Evolutionary conservation across 2,888 invertebrate species (phyloP).

Genomic region (Apamea epomidion): DNA sequence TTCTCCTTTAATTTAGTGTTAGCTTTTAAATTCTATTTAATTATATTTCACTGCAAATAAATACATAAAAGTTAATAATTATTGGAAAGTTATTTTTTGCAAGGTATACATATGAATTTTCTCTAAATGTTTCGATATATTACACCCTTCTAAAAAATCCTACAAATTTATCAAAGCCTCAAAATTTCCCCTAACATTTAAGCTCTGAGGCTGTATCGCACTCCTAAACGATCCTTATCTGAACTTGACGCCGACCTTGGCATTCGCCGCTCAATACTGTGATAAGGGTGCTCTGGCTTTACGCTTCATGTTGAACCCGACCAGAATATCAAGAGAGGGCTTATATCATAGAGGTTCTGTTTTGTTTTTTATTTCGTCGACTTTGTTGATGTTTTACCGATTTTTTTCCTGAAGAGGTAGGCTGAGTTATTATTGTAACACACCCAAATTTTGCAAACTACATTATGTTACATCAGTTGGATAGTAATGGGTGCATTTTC

Average conservation of each 20-base stretch:
- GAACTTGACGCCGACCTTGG: slow-evolving; percentile 47
- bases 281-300: slow-evolving; percentile 53
- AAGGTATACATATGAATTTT: too few species aligned
- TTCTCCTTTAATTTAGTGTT: background rate
- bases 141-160: background rate
- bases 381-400: background rate
- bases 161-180: background rate
- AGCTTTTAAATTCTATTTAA: too few species aligned
- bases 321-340: slow-evolving; percentile 9
- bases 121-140: background rate
- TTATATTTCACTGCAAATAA: background rate
- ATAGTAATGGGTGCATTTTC: background rate
- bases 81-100: background rate
- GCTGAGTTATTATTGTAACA: background rate
- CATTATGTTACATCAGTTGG: background rate
- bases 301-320: slow-evolving; percentile 8
- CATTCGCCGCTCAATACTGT: slow-evolving; percentile 51
- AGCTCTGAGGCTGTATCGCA: slow-evolving; percentile 20
- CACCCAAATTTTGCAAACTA: too few species aligned
- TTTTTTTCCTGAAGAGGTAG: background rate
- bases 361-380: background rate
- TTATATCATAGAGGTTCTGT: background rate
- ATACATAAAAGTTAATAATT: background rate
- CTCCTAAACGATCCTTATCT: slow-evolving; percentile 45
- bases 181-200: slow-evolving; percentile 9